Evolutionary conservation across 2,113 vertebrate genomes (phyloP).

Genomic region (Rhinogobius similis): DNA sequence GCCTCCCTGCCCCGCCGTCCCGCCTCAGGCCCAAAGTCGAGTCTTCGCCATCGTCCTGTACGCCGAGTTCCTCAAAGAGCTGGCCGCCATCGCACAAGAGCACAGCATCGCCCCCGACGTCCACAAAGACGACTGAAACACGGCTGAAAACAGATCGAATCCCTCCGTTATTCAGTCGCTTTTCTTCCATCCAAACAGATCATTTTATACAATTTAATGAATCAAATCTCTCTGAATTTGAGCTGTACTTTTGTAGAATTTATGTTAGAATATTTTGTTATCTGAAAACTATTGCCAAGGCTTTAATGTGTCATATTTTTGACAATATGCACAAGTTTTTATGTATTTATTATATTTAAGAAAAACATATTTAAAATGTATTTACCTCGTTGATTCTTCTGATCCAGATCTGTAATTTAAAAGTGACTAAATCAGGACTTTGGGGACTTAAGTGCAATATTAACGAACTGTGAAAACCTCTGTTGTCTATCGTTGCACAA

Average conservation of each 20-base stretch:
- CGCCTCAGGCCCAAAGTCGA: constrained; percentile 77
- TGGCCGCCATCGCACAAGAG: constrained; percentile 86
- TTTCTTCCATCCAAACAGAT: neutral
- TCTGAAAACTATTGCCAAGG: neutral
- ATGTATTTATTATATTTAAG: neutral
- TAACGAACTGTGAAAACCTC: neutral
- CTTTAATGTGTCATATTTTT: neutral
- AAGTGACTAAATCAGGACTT: neutral
- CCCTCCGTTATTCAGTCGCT: no score
- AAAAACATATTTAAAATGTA: neutral
- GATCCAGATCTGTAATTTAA: no score
- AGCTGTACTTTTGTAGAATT: neutral
- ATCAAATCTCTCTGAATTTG: neutral
- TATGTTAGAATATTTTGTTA: neutral
- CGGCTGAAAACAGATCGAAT: neutral
- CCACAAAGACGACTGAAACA: constrained; percentile 18
- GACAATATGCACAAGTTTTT: neutral
- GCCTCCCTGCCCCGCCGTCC: constrained; percentile 77
- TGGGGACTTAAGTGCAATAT: neutral
- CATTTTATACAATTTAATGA: neutral
- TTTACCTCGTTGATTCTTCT: no score
- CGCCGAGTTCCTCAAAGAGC: constrained; percentile 93
- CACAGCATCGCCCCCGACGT: constrained; percentile 57
- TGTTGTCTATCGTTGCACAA: neutral
- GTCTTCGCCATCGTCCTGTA: constrained; percentile 88